Base-by-base conservation (phyloP, 2,888 invertebrate genomes). In the Tipula lateralis region DNA sequence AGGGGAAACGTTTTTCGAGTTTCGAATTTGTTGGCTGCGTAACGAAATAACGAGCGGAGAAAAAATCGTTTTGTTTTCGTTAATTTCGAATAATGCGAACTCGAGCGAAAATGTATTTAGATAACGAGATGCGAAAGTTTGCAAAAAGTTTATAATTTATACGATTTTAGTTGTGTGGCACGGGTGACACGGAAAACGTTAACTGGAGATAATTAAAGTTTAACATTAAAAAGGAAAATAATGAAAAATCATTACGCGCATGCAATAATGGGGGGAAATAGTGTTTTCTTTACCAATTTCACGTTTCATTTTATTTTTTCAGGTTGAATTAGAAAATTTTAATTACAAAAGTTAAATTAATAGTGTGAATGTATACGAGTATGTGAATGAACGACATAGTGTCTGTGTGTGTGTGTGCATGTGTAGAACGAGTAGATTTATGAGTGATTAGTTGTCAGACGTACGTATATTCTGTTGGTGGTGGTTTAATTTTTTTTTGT, bases 381-480 rank as follows among this genome's bases (percentile, higher is more conserved):
- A 4, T 44, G 19, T 12, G 66, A 24, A 24, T 66, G 24, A 39
- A 39, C 39, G 39, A 39, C 1, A 16, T 19, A 24, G 66, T 66
- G 66, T 66, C 3, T n/a, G 44, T 44, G 6, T 16, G 24, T 24
- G 44, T 44, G n/a, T 44, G 16, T 0, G 44, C 3, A 9, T 66
- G 66, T 9, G 66, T 66, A 24, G 24, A 66, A 66, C 50, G 50
- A 50, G 50, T 50, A 6, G 50, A 66, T 24, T 66, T 66, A 66
- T 66, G 66, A 66, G 66, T 66, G 66, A 66, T 66, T 66, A 50
- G 66, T 24, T 66, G 66, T 50, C 50, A 50, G 50, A 19, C 50
- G 19, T 50, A 50, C 50, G 50, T 19, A 50, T n/a, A 19, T 19
- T 50, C 6, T 19, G 16, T 19, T 50, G 5, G 16, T 50, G 6